Evolutionary conservation across 2,113 vertebrate genomes (phyloP).

Genomic region (Lophius piscatorius): DNA sequence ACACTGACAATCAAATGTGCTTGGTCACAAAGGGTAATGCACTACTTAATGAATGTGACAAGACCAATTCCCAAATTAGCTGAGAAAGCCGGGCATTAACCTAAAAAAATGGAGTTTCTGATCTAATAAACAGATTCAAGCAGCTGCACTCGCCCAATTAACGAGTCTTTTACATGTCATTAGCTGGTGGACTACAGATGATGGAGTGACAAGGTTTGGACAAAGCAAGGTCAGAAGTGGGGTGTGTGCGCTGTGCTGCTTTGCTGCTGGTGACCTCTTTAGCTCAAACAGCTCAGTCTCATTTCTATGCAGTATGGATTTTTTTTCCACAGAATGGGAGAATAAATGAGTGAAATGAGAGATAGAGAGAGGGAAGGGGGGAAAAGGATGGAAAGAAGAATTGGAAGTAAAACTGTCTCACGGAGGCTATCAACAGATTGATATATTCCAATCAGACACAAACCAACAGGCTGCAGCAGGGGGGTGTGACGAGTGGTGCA

Average conservation of each 20-base stretch:
- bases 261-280: slow-evolving; percentile 37
- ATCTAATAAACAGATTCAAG: slow-evolving; percentile 61
- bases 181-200: slow-evolving; percentile 38
- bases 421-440: slow-evolving; percentile 57
- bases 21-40: slow-evolving; percentile 11
- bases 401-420: slow-evolving; percentile 49
- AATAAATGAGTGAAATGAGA: slow-evolving; percentile 43
- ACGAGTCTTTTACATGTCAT: slow-evolving; percentile 43
- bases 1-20: slow-evolving; percentile 6
- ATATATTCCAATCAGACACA: slow-evolving; percentile 56
- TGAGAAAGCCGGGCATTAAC: not conserved
- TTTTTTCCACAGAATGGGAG: slow-evolving; percentile 26
- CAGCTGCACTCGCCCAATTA: slow-evolving; percentile 32
- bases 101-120: slow-evolving; percentile 9
- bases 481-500: slow-evolving; percentile 31
- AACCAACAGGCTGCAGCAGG: slow-evolving; percentile 20
- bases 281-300: slow-evolving; percentile 47
- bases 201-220: slow-evolving; percentile 34
- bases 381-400: slow-evolving; percentile 7
- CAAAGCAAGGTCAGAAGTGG: slow-evolving; percentile 52
- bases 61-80: slow-evolving; percentile 26
- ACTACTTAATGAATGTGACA: slow-evolving; percentile 18
- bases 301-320: slow-evolving; percentile 55
- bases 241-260: slow-evolving; percentile 15
- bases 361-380: slow-evolving; percentile 14